Evolutionary conservation across 2,797 vertebrate genomes (phyloP).

Genomic region (Sebastes hubbsi): DNA sequence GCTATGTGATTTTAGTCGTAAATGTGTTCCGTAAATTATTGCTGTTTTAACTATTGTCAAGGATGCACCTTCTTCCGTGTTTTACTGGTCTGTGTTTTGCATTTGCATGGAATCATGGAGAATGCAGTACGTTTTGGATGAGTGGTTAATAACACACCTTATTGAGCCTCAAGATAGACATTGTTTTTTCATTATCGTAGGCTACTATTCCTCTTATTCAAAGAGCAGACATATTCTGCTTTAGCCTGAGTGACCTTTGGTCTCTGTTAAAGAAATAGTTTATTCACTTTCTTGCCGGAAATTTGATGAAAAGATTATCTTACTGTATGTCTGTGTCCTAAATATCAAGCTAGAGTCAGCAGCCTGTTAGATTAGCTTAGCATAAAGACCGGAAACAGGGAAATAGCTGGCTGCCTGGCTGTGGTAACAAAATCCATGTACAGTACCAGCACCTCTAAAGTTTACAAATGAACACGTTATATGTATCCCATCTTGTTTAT

Average conservation of each 20-base stretch:
- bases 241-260: neutral
- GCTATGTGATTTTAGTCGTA: constrained; percentile 52
- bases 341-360: too few species aligned
- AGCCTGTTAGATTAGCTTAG: too few species aligned
- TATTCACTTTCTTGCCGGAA: neutral
- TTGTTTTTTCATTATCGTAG: constrained; percentile 10
- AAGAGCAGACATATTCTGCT: too few species aligned
- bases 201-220: neutral
- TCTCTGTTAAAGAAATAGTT: neutral
- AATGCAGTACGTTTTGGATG: constrained; percentile 29
- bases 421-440: neutral
- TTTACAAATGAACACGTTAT: neutral
- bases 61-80: constrained; percentile 27
- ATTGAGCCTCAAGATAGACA: neutral
- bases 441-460: neutral
- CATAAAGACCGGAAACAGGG: too few species aligned
- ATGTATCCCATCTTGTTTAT: neutral
- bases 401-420: too few species aligned
- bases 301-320: neutral
- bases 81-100: constrained; percentile 55
- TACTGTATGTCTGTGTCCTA: neutral
- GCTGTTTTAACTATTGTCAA: constrained; percentile 52
- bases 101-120: constrained; percentile 44
- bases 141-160: constrained; percentile 45
- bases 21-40: constrained; percentile 46